Conservation (phyloP, 2,113 vertebrate genomes). For the Indicator maculatus region DNA sequence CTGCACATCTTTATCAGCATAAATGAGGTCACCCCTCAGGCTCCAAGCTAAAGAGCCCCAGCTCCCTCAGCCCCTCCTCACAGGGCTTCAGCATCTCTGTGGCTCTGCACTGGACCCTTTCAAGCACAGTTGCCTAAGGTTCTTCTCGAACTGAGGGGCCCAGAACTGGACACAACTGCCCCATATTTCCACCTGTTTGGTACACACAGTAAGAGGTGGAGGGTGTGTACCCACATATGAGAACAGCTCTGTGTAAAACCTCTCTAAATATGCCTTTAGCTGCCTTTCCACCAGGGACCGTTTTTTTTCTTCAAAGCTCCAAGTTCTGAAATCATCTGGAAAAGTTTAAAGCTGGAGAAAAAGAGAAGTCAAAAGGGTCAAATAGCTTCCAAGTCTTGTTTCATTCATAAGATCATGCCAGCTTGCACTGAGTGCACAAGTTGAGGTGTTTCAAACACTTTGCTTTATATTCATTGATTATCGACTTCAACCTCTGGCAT, state of each 20-base stretch:
- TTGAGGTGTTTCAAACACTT: neutral
- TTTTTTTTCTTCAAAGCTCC: neutral
- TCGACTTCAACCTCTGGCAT: neutral
- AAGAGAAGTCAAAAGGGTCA: neutral
- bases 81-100: too few relatives aligned
- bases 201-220: neutral
- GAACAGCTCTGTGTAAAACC: neutral
- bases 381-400: neutral
- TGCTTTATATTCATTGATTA: slow-evolving; percentile 10
- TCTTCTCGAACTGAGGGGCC: too few relatives aligned
- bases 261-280: neutral
- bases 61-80: too few relatives aligned
- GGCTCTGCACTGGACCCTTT: too few relatives aligned
- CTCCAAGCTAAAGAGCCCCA: too few relatives aligned
- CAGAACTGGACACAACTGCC: neutral
- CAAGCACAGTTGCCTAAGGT: too few relatives aligned
- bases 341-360: neutral
- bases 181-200: neutral
- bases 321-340: neutral
- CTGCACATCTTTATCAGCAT: too few relatives aligned
- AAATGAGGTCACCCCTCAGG: too few relatives aligned
- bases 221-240: neutral
- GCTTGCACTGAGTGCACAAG: neutral
- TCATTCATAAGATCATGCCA: neutral
- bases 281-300: neutral